These are phyloP conservation scores for Alosa sapidissima DNA, from an alignment of 2,797 vertebrate species.

Conservation along the genomic window DNA sequence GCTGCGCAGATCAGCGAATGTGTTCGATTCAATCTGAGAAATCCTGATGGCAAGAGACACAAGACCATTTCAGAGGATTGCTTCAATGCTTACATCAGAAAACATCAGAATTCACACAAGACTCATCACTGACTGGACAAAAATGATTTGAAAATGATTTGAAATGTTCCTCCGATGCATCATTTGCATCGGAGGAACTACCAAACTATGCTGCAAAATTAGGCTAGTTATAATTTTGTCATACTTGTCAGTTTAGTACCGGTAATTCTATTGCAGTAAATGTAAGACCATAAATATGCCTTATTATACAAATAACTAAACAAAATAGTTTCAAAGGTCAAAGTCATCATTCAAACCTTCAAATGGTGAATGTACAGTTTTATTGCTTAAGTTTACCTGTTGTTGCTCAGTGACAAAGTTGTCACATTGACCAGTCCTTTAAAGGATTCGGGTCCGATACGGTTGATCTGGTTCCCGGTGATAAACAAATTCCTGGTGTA, in stretches of 20 bases:
- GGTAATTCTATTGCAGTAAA: background rate
- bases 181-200: background rate
- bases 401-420: slow-evolving; percentile 76
- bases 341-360: background rate
- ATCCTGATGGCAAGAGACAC: slow-evolving; percentile 61
- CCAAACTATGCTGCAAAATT: background rate
- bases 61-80: background rate
- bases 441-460: slow-evolving; percentile 69
- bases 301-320: background rate
- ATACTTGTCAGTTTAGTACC: background rate
- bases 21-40: slow-evolving; percentile 67
- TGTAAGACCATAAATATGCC: background rate
- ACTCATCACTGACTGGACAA: background rate
- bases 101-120: background rate
- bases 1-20: slow-evolving; percentile 68
- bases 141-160: background rate
- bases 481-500: slow-evolving; percentile 79
- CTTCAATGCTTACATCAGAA: background rate
- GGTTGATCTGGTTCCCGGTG: slow-evolving; percentile 72
- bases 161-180: too few species aligned
- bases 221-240: background rate
- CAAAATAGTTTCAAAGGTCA: background rate
- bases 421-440: slow-evolving; percentile 73
- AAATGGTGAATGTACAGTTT: background rate
- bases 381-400: slow-evolving; percentile 66